Conservation (phyloP, 1,140 invertebrate species). For the Metopolophium dirhodum region DNA sequence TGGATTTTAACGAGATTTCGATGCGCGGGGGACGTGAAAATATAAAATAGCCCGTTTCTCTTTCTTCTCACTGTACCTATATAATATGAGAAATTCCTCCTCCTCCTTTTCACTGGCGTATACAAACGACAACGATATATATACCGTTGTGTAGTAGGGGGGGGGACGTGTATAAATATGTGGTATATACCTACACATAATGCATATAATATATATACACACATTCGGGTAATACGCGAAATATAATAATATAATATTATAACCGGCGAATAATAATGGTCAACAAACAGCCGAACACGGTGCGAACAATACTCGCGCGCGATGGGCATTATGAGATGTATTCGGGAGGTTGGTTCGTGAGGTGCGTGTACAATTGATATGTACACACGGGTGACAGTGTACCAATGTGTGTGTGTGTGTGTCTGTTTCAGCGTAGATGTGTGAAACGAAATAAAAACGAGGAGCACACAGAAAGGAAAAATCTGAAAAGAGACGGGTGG, state of each 20-base stretch:
- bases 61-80: neutral
- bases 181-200: neutral
- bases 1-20: slow-evolving; percentile 41
- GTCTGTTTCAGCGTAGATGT: neutral
- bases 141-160: neutral
- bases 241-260: neutral
- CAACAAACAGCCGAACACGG: slow-evolving; percentile 19
- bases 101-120: neutral
- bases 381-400: neutral
- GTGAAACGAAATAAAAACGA: neutral
- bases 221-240: neutral
- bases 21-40: neutral
- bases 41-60: neutral
- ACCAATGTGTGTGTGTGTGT: too few species aligned
- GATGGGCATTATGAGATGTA: neutral
- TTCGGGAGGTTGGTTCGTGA: too few species aligned
- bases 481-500: neutral
- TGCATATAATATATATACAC: neutral
- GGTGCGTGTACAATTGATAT: slow-evolving; percentile 6
- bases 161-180: neutral
- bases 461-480: neutral
- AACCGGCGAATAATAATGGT: slow-evolving; percentile 25
- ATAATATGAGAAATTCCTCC: neutral
- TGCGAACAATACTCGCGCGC: neutral
- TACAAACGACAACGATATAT: neutral